These are phyloP conservation scores for Spheniscus humboldti DNA, from an alignment of 2,797 vertebrate species.

Conservation along the genomic window DNA sequence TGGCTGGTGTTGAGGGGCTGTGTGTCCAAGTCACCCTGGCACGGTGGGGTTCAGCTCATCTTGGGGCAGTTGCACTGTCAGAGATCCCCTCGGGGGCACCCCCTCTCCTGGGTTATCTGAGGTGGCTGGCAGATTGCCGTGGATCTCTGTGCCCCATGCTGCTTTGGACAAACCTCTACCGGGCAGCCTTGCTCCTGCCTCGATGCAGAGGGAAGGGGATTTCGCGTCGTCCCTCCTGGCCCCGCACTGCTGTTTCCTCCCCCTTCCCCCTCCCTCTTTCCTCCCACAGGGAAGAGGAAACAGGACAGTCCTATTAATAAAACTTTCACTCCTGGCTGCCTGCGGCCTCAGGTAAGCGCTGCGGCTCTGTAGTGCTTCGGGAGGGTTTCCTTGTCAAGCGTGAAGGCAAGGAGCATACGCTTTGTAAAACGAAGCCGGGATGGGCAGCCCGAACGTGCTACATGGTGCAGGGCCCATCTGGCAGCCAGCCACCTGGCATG, in stretches of 20 bases:
- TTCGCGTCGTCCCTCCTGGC: neutral
- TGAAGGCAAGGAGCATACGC: accelerated
- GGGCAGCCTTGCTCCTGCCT: neutral
- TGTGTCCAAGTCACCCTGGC: accelerated
- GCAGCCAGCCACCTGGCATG: neutral
- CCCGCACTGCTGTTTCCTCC: neutral
- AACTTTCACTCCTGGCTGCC: neutral
- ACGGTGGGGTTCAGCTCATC: neutral
- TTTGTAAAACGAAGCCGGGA: neutral
- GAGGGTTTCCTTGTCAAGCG: neutral
- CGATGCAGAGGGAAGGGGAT: accelerated
- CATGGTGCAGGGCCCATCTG: accelerated
- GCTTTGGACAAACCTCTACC: neutral
- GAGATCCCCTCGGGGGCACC: neutral
- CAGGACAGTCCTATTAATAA: neutral
- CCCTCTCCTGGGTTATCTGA: neutral
- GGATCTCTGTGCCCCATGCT: neutral
- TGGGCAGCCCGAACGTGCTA: accelerated
- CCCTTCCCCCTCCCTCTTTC: neutral
- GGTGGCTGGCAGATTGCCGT: accelerated
- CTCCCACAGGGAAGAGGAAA: neutral
- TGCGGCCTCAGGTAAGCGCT: accelerated
- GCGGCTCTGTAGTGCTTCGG: accelerated
- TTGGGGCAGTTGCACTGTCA: neutral
- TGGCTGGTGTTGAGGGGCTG: neutral